Evolutionary conservation across 2,888 invertebrate genomes (phyloP).

Genomic region (Coleophora deauratella): DNA sequence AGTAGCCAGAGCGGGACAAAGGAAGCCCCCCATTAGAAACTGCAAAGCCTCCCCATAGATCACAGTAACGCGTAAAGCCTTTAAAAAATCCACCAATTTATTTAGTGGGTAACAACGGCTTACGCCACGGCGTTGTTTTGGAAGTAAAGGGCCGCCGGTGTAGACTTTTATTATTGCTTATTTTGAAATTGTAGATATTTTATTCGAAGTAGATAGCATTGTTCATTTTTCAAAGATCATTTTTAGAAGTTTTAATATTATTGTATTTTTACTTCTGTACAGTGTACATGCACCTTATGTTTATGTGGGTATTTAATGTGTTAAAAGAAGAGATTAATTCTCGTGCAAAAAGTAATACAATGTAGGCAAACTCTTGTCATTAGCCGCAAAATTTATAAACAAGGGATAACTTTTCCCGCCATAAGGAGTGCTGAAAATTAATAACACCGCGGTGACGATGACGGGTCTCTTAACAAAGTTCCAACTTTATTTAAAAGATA

Average conservation of each 20-base stretch:
- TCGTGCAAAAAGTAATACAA: conserved; percentile 18
- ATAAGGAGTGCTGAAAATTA: conserved; percentile 20
- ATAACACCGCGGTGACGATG: conserved; percentile 12
- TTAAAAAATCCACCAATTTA: conserved; percentile 67
- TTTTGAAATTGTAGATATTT: background rate
- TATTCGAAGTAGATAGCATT: too few relatives aligned
- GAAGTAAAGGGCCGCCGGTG: conserved; percentile 14
- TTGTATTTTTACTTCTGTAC: too few relatives aligned
- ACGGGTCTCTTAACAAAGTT: too few relatives aligned
- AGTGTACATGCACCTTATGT: too few relatives aligned
- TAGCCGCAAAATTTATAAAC: conserved; percentile 36
- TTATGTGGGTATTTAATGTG: too few relatives aligned
- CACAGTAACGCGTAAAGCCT: conserved; percentile 65
- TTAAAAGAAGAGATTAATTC: too few relatives aligned
- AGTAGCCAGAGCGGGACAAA: conserved; percentile 30
- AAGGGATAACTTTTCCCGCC: conserved; percentile 26
- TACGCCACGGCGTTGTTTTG: conserved; percentile 13
- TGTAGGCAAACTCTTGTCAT: conserved; percentile 30
- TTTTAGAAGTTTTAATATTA: too few relatives aligned
- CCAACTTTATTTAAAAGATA: too few relatives aligned
- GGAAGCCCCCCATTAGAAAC: conserved; percentile 56
- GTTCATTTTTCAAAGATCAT: too few relatives aligned
- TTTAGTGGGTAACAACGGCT: conserved; percentile 56
- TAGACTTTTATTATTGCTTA: conserved; percentile 1
- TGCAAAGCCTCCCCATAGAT: conserved; percentile 63